A percentile compares a stretch with the other conserved stretches of the same genome.
Conservation (phyloP, 1,140 invertebrate genomes). For the Oryctes rhinoceros region DNA sequence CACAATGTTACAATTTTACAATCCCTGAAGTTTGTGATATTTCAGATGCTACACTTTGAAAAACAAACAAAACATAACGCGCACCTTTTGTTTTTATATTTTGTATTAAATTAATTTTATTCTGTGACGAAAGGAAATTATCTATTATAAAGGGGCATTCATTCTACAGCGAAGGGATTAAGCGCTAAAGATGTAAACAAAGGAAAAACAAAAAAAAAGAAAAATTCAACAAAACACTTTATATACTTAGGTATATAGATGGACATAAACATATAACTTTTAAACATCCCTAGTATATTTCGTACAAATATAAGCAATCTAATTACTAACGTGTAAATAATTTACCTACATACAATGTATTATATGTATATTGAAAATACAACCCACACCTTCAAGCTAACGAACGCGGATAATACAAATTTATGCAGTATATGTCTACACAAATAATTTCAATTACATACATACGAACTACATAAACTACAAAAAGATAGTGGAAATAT, state of each 20-base stretch:
- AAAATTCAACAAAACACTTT: slow-evolving; percentile 1
- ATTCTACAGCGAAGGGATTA: background rate
- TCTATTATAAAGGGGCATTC: background rate
- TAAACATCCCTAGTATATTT: slow-evolving; percentile 1
- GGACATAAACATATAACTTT: background rate
- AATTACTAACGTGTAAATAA: background rate
- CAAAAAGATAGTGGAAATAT: background rate
- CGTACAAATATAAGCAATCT: background rate
- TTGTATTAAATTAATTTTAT: background rate
- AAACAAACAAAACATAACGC: too few species aligned
- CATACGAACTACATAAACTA: background rate
- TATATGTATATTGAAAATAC: background rate
- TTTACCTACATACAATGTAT: background rate
- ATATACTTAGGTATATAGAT: slow-evolving; percentile 11
- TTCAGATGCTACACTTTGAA: too few species aligned
- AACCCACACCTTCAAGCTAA: slow-evolving; percentile 9
- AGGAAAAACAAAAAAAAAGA: background rate
- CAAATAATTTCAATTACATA: slow-evolving; percentile 4
- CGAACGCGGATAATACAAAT: background rate
- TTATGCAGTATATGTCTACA: background rate
- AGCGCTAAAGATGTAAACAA: background rate
- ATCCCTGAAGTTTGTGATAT: too few species aligned
- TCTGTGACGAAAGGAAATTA: background rate
- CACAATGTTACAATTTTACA: too few species aligned
- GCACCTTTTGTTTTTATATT: too few species aligned